phyloP scores from a whole-genome alignment of 2,113 vertebrate genomes.

The Peromyscus leucopus region DNA sequence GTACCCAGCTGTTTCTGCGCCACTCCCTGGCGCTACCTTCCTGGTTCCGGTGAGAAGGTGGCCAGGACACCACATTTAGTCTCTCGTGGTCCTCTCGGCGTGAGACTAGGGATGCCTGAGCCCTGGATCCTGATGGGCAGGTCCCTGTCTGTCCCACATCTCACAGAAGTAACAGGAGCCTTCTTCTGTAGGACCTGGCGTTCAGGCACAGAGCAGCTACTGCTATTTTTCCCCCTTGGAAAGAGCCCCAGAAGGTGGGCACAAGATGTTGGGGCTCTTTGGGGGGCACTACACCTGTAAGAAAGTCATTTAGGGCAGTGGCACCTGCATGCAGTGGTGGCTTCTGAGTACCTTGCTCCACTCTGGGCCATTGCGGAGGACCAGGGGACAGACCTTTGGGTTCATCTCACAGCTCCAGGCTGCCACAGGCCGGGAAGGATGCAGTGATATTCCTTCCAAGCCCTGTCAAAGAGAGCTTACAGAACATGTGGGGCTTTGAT shows the following conservation, averaged over 20 bases:
- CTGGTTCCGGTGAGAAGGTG: background rate
- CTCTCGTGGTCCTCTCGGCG: background rate
- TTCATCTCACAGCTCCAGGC: background rate
- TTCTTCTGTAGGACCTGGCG: background rate
- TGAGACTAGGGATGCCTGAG: background rate
- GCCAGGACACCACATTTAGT: background rate
- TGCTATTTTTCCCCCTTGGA: background rate
- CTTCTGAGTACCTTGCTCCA: background rate
- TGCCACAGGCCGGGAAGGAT: too few species aligned
- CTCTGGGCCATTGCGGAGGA: background rate
- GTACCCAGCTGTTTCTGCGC: background rate
- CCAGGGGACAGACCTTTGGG: background rate
- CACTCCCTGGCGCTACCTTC: background rate
- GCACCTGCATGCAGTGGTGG: background rate
- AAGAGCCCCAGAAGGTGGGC: background rate
- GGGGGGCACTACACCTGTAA: background rate
- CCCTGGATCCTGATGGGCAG: background rate
- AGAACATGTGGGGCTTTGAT: fast-evolving
- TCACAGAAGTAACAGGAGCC: background rate
- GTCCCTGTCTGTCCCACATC: background rate
- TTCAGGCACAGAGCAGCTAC: background rate
- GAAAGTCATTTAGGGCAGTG: background rate
- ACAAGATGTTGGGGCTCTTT: background rate
- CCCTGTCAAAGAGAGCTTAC: background rate
- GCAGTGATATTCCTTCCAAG: background rate